Evolutionary conservation across 2,113 vertebrate species (phyloP).

Genomic region (Corydoras sp.): DNA sequence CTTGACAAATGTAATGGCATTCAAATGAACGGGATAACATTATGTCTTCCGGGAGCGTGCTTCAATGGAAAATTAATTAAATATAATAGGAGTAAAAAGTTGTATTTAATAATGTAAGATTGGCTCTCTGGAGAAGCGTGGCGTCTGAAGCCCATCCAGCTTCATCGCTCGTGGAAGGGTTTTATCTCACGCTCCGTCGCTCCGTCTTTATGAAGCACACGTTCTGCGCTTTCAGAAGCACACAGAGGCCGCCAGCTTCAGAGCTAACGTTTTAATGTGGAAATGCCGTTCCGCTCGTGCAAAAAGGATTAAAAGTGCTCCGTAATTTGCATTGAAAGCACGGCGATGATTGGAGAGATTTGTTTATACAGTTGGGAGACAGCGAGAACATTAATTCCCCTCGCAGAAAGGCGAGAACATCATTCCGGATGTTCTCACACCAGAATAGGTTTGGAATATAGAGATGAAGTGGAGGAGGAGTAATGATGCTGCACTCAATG

Average conservation of each 20-base stretch:
- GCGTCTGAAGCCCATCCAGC: constrained; percentile 47
- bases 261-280: too few relatives aligned
- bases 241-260: too few relatives aligned
- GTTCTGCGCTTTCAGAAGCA: too few relatives aligned
- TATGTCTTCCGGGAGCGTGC: constrained; percentile 60
- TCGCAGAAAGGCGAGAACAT: neutral
- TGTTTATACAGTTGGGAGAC: constrained; percentile 8
- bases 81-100: constrained; percentile 61
- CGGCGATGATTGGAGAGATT: constrained; percentile 8
- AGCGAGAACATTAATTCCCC: constrained; percentile 12
- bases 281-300: too few relatives aligned
- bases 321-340: constrained; percentile 28
- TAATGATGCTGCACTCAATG: neutral
- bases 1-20: constrained; percentile 67
- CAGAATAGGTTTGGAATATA: neutral
- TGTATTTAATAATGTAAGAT: constrained; percentile 67
- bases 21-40: constrained; percentile 67
- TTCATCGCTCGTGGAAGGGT: constrained; percentile 22
- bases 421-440: neutral
- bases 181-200: neutral
- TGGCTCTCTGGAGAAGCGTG: constrained; percentile 55
- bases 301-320: too few relatives aligned
- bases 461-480: neutral
- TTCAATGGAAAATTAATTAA: constrained; percentile 71
- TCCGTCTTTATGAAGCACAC: neutral